Percentiles rank a stretch among this genome's conserved stretches.
phyloP scores from a whole-genome alignment of 2,113 vertebrate species.

The Malaclemys terrapin region DNA sequence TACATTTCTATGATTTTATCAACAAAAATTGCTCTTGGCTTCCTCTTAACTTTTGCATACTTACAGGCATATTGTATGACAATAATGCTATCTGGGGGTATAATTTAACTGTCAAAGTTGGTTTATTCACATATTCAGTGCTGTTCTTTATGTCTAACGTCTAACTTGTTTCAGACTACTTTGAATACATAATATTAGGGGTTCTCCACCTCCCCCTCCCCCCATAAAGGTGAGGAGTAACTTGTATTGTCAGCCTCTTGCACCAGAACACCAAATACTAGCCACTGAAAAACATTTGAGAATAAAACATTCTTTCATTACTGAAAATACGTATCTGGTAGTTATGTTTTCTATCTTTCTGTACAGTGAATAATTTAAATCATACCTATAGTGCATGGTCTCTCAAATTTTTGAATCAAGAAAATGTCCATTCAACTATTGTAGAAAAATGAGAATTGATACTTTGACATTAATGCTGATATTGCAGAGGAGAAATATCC shows the following conservation, averaged over 20 bases:
- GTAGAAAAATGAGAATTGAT: not conserved
- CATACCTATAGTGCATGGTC: not conserved
- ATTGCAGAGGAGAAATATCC: not conserved
- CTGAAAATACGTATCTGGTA: no score
- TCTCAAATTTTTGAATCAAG: not conserved
- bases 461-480: not conserved
- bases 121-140: rapidly evolving
- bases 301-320: no score
- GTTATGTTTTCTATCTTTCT: no score
- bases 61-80: not conserved
- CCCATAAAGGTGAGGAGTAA: no score
- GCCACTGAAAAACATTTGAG: no score
- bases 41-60: not conserved
- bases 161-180: no score
- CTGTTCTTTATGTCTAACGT: not conserved
- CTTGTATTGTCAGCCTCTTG: no score
- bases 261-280: no score
- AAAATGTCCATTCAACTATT: not conserved
- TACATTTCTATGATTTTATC: no score
- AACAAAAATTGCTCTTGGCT: no score
- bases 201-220: rapidly evolving
- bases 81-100: not conserved
- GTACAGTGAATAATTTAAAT: no score
- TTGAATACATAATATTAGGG: no score
- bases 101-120: not conserved